Evolutionary conservation across 2,113 vertebrate species (phyloP).

Genomic region (Prinia subflava): DNA sequence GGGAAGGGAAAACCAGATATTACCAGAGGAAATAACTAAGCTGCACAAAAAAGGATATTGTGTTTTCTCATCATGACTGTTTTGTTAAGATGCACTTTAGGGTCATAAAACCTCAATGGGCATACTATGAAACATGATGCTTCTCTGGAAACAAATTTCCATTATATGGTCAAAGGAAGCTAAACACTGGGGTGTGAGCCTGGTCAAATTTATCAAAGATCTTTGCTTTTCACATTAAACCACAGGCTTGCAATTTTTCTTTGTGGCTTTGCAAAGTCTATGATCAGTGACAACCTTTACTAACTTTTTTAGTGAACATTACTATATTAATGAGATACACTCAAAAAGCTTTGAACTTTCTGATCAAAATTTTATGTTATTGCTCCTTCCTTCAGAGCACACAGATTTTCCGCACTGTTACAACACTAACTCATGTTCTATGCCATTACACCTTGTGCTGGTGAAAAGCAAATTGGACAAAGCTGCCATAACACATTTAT

Average conservation of each 20-base stretch:
- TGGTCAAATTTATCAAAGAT: not conserved
- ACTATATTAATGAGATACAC: not conserved
- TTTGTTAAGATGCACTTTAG: conserved; percentile 26
- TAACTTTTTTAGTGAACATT: not conserved
- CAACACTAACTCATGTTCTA: not conserved
- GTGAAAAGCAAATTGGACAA: not conserved
- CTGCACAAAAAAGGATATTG: conserved; percentile 7
- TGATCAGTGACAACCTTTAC: not conserved
- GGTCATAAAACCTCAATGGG: not conserved
- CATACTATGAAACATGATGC: not conserved
- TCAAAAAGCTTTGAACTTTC: not conserved
- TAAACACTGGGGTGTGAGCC: not conserved
- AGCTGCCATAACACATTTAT: not conserved
- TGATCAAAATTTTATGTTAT: not conserved
- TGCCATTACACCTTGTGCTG: accelerated
- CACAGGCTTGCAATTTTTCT: not conserved
- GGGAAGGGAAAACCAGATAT: not conserved
- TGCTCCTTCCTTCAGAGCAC: not conserved
- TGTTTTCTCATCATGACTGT: not conserved
- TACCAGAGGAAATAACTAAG: conserved; percentile 19
- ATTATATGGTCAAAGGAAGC: not conserved
- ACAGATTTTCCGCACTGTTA: not conserved
- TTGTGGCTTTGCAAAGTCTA: not conserved
- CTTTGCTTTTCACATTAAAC: not conserved
- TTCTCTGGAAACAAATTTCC: not conserved